phyloP scores from a whole-genome alignment of 2,797 vertebrate species.

The Prunella strophiata region DNA sequence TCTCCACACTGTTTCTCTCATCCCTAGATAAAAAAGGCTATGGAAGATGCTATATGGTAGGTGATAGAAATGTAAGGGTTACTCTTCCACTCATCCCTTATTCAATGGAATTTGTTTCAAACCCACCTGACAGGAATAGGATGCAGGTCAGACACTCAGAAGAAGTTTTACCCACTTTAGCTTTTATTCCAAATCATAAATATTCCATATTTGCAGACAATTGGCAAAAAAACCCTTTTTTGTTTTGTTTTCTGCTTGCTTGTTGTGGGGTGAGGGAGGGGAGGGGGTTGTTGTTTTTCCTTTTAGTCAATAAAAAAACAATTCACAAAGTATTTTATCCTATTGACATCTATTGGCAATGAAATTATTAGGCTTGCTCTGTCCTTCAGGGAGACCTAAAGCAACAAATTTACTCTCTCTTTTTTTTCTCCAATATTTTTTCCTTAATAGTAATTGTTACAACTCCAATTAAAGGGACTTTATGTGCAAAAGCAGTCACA shows the following conservation, averaged over 20 bases:
- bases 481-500: background rate
- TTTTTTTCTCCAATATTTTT: background rate
- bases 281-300: background rate
- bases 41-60: background rate
- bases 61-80: background rate
- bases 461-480: background rate
- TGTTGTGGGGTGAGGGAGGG: accelerated
- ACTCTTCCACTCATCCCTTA: background rate
- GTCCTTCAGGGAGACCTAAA: background rate
- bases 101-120: background rate
- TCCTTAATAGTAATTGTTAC: background rate
- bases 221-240: accelerated
- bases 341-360: background rate
- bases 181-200: background rate
- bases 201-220: background rate
- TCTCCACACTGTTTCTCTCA: background rate
- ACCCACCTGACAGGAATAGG: background rate
- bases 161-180: background rate
- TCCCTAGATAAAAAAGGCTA: background rate
- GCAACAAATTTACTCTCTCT: background rate
- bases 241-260: background rate
- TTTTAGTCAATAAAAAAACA: background rate
- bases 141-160: background rate
- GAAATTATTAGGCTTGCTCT: background rate
- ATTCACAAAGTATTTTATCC: background rate